phyloP scores from a whole-genome alignment of 2,888 invertebrate genomes.

The Idaea aversata region DNA sequence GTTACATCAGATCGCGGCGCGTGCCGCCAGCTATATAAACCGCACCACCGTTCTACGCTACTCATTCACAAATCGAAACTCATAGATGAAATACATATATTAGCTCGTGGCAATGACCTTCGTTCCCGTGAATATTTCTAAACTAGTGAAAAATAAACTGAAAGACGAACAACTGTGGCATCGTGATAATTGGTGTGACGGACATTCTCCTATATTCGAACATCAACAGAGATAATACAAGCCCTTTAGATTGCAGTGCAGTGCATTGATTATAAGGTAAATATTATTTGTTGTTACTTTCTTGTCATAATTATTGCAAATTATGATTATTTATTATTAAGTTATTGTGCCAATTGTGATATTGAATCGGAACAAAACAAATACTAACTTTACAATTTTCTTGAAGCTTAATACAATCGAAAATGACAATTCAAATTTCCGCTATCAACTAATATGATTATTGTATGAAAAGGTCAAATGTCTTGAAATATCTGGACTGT shows the following conservation, averaged over 20 bases:
- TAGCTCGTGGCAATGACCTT: conserved; percentile 76
- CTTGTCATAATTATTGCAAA: conserved; percentile 19
- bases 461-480: conserved; percentile 26
- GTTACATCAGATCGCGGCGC: conserved; percentile 70
- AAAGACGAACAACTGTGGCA: conserved; percentile 76
- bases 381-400: background rate
- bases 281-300: conserved; percentile 54
- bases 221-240: conserved; percentile 70
- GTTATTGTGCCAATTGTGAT: conserved; percentile 1
- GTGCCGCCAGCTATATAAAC: conserved; percentile 58
- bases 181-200: conserved; percentile 76
- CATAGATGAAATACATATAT: conserved; percentile 65
- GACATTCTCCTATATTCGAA: conserved; percentile 72
- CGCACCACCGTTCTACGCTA: conserved; percentile 29
- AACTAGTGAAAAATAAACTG: conserved; percentile 55
- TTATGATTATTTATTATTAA: conserved; percentile 15
- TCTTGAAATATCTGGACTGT: conserved; percentile 42
- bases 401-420: background rate
- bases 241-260: conserved; percentile 42
- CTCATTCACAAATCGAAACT: conserved; percentile 68
- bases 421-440: background rate
- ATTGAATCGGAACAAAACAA: conserved; percentile 7
- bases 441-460: conserved; percentile 2
- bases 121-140: conserved; percentile 68
- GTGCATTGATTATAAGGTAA: conserved; percentile 68